Evolutionary conservation across 1,140 invertebrate species (phyloP).

Genomic region (Formica selysi): DNA sequence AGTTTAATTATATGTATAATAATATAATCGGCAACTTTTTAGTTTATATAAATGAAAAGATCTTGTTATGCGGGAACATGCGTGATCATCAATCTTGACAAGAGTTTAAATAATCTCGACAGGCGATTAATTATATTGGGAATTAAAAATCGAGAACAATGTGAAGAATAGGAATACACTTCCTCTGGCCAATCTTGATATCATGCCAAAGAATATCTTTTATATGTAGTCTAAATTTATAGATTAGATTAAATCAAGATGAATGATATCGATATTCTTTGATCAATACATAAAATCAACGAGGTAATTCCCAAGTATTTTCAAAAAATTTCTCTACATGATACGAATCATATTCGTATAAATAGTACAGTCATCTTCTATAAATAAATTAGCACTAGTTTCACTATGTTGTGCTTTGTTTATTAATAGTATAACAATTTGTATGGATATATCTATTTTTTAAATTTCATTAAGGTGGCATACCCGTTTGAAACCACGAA

Average conservation of each 20-base stretch:
- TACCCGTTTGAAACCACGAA: no score
- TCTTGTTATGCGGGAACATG: not conserved
- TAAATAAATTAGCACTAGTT: slow-evolving; percentile 18
- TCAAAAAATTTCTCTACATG: not conserved
- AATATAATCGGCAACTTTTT: no score
- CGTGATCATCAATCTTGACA: not conserved
- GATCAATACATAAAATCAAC: not conserved
- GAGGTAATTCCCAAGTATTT: not conserved
- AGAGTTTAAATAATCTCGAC: not conserved
- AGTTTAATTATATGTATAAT: not conserved
- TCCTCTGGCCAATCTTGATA: not conserved
- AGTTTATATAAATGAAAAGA: not conserved
- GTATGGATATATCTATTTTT: not conserved
- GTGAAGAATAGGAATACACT: not conserved
- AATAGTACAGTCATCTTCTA: not conserved
- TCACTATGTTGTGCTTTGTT: not conserved
- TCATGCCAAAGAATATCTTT: slow-evolving; percentile 37
- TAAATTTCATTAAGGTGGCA: no score
- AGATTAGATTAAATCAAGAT: slow-evolving; percentile 57
- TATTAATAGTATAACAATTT: not conserved
- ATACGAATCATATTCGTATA: not conserved
- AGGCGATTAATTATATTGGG: not conserved
- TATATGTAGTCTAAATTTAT: not conserved
- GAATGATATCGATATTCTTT: slow-evolving; percentile 31
- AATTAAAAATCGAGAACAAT: slow-evolving; percentile 15